Percentiles rank a stretch among this genome's conserved stretches.
Conservation (phyloP, 1,140 invertebrate species). For the Drosophila seguyi region DNA sequence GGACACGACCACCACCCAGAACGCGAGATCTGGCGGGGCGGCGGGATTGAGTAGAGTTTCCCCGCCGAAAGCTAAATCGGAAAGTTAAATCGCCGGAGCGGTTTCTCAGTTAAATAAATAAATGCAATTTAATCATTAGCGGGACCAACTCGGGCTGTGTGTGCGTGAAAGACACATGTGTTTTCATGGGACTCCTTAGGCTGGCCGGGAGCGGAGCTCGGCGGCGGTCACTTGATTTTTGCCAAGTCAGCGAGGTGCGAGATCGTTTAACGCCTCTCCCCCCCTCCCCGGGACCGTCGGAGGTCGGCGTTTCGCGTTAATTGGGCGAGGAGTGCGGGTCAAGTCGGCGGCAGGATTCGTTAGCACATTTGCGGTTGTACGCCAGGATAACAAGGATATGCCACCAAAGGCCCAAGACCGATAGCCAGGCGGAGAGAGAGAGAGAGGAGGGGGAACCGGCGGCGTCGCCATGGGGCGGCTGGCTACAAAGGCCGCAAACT, state of each 20-base stretch:
- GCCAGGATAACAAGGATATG: constrained; percentile 69
- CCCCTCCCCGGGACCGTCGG: background rate
- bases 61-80: background rate
- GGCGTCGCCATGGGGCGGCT: constrained; percentile 41
- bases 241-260: constrained; percentile 76
- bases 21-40: background rate
- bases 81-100: background rate
- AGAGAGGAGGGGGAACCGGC: constrained; percentile 1
- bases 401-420: constrained; percentile 18
- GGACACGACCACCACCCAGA: constrained; percentile 53
- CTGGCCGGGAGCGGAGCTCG: background rate
- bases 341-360: constrained; percentile 68
- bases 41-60: background rate
- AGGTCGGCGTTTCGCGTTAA: constrained; percentile 68
- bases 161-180: too few relatives aligned
- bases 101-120: background rate
- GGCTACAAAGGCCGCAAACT: constrained; percentile 55
- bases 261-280: constrained; percentile 70
- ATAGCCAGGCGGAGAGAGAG: background rate
- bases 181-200: background rate
- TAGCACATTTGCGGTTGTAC: constrained; percentile 79
- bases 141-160: background rate
- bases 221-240: constrained; percentile 14
- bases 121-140: background rate
- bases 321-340: constrained; percentile 67